phyloP scores from a whole-genome alignment of 2,888 invertebrate genomes.

The Scelioninae gen. 2 region DNA sequence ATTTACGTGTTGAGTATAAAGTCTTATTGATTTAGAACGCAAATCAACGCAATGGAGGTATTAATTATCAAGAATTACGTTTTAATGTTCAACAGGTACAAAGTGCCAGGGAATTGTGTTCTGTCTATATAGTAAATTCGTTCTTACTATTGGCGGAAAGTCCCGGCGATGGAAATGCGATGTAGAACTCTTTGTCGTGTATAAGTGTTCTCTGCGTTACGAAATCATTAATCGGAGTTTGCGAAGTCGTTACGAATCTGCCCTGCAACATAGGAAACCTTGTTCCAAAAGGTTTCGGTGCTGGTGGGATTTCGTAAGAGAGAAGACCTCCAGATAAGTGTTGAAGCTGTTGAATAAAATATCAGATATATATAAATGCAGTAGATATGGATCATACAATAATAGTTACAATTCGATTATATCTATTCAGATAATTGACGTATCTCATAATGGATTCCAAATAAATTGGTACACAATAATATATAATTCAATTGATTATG shows the following conservation, averaged over 20 bases:
- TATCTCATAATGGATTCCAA: no score
- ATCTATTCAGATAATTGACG: no score
- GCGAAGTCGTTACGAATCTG: constrained; percentile 62
- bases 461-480: no score
- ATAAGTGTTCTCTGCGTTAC: constrained; percentile 68
- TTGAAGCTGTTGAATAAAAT: constrained; percentile 57
- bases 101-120: neutral
- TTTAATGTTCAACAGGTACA: neutral
- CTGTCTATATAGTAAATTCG: constrained; percentile 7
- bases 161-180: constrained; percentile 77
- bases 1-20: no score
- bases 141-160: constrained; percentile 76
- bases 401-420: no score
- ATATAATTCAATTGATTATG: no score
- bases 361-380: no score
- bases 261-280: constrained; percentile 65
- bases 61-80: neutral
- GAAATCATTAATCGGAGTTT: constrained; percentile 63
- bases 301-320: constrained; percentile 77
- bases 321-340: constrained; percentile 71
- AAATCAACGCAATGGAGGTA: neutral
- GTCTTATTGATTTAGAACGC: no score
- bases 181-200: constrained; percentile 75
- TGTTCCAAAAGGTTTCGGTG: constrained; percentile 76
- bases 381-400: no score